phyloP scores from a whole-genome alignment of 2,113 vertebrate species.

The Cochlearius cochlearius region DNA sequence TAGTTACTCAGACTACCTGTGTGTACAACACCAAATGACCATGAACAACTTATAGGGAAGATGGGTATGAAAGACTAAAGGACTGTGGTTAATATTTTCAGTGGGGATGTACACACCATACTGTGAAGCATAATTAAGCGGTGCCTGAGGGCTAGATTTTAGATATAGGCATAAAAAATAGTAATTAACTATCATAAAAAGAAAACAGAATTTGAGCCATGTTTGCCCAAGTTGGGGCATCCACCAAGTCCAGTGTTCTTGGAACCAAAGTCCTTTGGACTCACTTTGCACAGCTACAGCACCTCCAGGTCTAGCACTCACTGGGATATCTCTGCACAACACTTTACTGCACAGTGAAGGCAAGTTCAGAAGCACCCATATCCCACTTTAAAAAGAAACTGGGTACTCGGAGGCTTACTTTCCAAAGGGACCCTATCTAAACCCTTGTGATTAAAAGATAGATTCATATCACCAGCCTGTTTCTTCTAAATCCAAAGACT shows the following conservation, averaged over 20 bases:
- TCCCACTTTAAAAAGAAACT: neutral
- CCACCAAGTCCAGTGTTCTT: accelerated
- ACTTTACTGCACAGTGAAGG: neutral
- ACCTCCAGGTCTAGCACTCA: neutral
- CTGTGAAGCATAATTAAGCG: neutral
- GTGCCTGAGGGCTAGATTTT: neutral
- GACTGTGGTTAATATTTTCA: neutral
- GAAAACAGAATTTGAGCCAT: neutral
- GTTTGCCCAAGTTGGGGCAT: neutral
- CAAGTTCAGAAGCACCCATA: neutral
- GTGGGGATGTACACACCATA: neutral
- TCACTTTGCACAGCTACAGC: neutral
- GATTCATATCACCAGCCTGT: neutral
- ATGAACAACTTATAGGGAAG: neutral
- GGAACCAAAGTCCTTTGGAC: neutral
- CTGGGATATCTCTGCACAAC: neutral
- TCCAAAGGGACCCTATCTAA: neutral
- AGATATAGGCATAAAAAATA: neutral
- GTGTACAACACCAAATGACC: neutral
- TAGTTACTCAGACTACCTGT: neutral
- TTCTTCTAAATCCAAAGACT: neutral
- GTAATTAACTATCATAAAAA: neutral
- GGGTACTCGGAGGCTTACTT: neutral
- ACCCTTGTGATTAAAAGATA: neutral
- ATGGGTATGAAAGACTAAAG: neutral